Evolutionary conservation across 1,140 invertebrate genomes (phyloP), one percentile per base, ranked within the genome.

Genomic region (Camponotus vicinus): DNA sequence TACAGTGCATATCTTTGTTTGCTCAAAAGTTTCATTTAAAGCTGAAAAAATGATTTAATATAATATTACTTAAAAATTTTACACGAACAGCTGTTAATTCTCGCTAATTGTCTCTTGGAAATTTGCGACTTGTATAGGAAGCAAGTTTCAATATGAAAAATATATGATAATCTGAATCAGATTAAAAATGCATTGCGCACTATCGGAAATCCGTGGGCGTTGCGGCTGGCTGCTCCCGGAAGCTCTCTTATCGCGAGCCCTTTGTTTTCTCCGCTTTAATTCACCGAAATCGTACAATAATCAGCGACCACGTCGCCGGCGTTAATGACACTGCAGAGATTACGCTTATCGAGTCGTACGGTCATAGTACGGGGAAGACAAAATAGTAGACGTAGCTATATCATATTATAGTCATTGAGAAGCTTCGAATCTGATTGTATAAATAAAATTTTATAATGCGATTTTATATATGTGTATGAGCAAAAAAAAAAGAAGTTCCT

Each of bases 251-350:
- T 91, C 90, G 57, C 57, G 71, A 78, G 64, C 84, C 87, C 86
- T 90, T 89, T 91, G 89, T 90, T 89, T 91, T 77, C 70, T 61
- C 64, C 66, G 27, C 78, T 66, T 82, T 87, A 75, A 89, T 91
- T 91, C 87, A 78, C 71, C 71, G 90, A 90, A 90, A 91, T 89
- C 89, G 49, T 71, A 75, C 49, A 86, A 86, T 86, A 89, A 91
- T 91, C 90, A 88, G 49, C 57, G n/a, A 42, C 45, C n/a, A 57
- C 42, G 59, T 59, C 42, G 32, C 77, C 49, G 34, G 75, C 86
- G 70, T 86, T 86, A 86, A 88, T 75, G 83, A 80, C 86, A 86
- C 76, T 86, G 71, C 52, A 59, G 45, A 52, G 87, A 88, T 86
- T 85, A 77, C 40, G 66, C 42, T 78, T 87, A 87, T 85, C 86